Evolutionary conservation across 2,113 vertebrate genomes (phyloP).

Genomic region (Galbula dea): DNA sequence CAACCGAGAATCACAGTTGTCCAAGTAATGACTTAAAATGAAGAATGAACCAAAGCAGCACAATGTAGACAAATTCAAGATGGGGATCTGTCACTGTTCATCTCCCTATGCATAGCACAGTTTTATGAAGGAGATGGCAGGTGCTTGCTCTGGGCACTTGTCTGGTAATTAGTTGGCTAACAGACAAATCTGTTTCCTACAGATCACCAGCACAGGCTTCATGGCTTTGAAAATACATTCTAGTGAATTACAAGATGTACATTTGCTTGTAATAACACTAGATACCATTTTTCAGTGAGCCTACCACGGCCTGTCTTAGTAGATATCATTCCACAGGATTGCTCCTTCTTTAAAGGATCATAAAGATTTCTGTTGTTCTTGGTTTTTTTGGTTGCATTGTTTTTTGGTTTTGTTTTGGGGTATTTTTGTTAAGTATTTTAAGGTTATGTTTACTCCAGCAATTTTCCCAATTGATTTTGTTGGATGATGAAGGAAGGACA

Average conservation of each 20-base stretch:
- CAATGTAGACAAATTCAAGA: neutral
- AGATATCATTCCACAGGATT: neutral
- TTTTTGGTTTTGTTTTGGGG: neutral
- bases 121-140: slow-evolving; percentile 19
- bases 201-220: neutral
- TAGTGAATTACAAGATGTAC: neutral
- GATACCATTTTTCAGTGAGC: neutral
- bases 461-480: neutral
- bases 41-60: neutral
- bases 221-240: slow-evolving; percentile 11
- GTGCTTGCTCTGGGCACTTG: slow-evolving; percentile 21
- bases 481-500: neutral
- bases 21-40: neutral
- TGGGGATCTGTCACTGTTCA: neutral
- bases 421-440: neutral
- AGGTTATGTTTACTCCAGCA: neutral
- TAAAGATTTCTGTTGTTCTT: neutral
- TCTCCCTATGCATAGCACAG: neutral
- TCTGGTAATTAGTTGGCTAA: slow-evolving; percentile 39
- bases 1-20: neutral
- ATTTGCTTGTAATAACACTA: neutral
- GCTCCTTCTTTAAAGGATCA: neutral
- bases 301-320: neutral
- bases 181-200: slow-evolving; percentile 4
- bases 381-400: neutral